Percentiles rank a stretch among this genome's conserved stretches.
phyloP scores from a whole-genome alignment of 2,797 vertebrate species.

The Rhynchonycteris naso region DNA sequence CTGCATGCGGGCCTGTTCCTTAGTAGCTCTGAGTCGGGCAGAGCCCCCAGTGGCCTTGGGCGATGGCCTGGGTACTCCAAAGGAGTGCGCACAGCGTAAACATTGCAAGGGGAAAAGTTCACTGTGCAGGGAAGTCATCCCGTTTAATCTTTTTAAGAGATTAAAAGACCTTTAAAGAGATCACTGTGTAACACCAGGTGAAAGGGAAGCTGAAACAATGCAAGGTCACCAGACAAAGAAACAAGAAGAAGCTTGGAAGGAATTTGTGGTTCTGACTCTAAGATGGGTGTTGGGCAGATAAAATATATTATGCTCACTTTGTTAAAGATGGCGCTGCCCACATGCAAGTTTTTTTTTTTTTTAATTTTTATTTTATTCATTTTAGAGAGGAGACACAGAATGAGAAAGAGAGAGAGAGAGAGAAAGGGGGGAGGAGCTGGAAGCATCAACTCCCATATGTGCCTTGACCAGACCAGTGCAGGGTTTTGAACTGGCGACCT shows the following conservation, averaged over 20 bases:
- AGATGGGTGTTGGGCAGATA: no score
- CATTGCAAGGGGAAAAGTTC: conserved; percentile 43
- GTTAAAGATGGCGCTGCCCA: no score
- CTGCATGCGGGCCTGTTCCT: not conserved
- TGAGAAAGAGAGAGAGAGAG: no score
- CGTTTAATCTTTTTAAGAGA: not conserved
- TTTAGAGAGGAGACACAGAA: no score
- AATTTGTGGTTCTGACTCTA: not conserved
- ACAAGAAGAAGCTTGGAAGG: not conserved
- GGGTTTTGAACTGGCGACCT: no score
- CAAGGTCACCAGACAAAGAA: not conserved
- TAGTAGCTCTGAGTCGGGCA: not conserved
- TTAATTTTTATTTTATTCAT: no score
- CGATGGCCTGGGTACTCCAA: not conserved
- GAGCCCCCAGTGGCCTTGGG: not conserved
- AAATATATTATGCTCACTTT: no score
- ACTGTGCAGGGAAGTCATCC: not conserved
- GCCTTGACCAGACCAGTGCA: no score
- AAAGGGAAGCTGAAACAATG: conserved; percentile 28
- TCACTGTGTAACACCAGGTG: not conserved
- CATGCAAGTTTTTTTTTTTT: no score
- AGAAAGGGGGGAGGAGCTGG: no score
- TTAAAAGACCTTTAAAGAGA: not conserved
- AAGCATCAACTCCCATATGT: no score
- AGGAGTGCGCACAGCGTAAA: not conserved